A percentile compares a stretch with the other conserved stretches of the same genome.
These are phyloP conservation scores for Podocnemis expansa DNA, from an alignment of 2,113 vertebrate species.

Conservation along the genomic window DNA sequence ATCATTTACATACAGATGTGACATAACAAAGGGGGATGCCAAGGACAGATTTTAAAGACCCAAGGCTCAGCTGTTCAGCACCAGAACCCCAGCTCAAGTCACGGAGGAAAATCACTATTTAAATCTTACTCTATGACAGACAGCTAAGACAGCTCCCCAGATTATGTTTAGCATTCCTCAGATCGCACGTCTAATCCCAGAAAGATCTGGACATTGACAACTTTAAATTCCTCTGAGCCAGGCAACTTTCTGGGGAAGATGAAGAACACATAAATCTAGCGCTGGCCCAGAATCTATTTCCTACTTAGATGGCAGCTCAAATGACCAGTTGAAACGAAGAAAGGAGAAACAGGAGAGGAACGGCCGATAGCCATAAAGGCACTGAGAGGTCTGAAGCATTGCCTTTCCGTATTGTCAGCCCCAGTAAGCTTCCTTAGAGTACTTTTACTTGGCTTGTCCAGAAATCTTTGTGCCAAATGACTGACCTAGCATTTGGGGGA, in stretches of 20 bases:
- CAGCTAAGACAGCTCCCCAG: not conserved
- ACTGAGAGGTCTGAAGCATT: no score
- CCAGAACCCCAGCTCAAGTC: not conserved
- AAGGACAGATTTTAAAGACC: not conserved
- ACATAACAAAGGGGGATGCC: not conserved
- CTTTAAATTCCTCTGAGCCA: not conserved
- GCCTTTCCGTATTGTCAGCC: not conserved
- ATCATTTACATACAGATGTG: conserved; percentile 67
- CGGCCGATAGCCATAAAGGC: not conserved
- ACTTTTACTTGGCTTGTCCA: not conserved
- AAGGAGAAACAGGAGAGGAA: not conserved
- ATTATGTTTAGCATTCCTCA: not conserved
- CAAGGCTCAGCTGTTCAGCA: not conserved
- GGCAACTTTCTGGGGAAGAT: not conserved
- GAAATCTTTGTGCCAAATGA: not conserved
- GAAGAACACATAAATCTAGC: not conserved
- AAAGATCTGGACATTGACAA: not conserved
- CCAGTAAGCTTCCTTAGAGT: not conserved
- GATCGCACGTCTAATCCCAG: not conserved
- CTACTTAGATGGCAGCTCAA: not conserved
- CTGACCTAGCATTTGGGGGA: not conserved
- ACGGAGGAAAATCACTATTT: not conserved
- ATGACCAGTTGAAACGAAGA: not conserved
- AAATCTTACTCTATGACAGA: not conserved
- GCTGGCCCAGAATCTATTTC: not conserved